Base-by-base conservation (phyloP, 1,140 invertebrate genomes). In the Sinonovacula constricta region DNA sequence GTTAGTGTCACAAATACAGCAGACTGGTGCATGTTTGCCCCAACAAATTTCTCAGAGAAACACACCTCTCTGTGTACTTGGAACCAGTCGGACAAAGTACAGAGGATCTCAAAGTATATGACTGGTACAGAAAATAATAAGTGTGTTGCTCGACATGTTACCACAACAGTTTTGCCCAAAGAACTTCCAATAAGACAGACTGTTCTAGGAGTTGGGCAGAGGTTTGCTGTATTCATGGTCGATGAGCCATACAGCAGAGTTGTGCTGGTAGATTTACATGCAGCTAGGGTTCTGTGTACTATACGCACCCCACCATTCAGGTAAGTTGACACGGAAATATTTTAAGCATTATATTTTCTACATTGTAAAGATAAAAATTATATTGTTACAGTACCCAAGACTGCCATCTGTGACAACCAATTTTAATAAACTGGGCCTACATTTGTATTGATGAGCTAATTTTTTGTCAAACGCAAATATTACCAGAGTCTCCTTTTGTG, bases 1-100 rank as follows among this genome's bases (percentile, higher is more conserved):
- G 75, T 78, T 31, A 78, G 75, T 62, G 66, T 69, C 22, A 78
- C 75, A 22, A 65, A 78, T 54, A 69, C 65, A 4, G 36, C 75
- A 28, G 75, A 78, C 28, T 78, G 75, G 75, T 78, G 75, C 33
- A 78, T 78, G 65, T 67, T 62, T 28, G 75, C 69, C 7, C 75
- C 65, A 31, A 33, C 56, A 26, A 36, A 45, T 36, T 62, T 34
- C 14, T 22, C 51, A 3, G n/a, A 26, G 31, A 26, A 22, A 53
- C 36, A 36, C 15, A 36, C 69, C 1, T 60, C 36, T 62, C 54
- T 78, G 26, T 69, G 75, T 53, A 78, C 66, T 33, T 78, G 57
- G 56, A 78, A 54, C 28, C 59, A 78, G 31, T 54, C 51, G 22
- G 66, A 78, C 45, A 68, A 45, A 39, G 33, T 34, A 15, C 75